Evolutionary conservation across 2,888 invertebrate genomes (phyloP), one percentile per base, ranked within the genome.

Genomic region (Macaria liturata): DNA sequence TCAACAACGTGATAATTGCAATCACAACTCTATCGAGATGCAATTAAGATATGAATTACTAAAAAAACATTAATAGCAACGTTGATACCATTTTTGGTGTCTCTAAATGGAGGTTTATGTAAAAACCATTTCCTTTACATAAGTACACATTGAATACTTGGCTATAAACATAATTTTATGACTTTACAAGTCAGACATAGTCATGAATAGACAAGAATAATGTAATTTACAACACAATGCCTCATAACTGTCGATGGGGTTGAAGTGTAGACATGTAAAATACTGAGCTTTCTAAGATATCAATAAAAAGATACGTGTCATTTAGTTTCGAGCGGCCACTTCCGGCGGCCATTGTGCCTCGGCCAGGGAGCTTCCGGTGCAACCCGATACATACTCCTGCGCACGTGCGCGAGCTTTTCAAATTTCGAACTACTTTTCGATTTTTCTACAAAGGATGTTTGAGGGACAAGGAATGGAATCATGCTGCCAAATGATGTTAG

Each of bases 221-320:
- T 52, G 46, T 42, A 52, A 48, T 55, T 50, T 37, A 45, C 32
- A 48, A 59, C 43, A 64, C 67, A 66, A 60, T 47, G 49, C 57
- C 52, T 56, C 55, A 58, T 67, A 78, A 78, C 72, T 78, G 80
- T 81, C 83, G 78, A 80, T 81, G 74, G 76, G 71, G 74, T 67
- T 79, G 74, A 77, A 86, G 84, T 85, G 83, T 83, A 74, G 85
- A 85, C 82, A 83, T 81, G 84, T 81, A 87, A 85, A 88, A 86
- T 89, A 89, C 87, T 83, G 85, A 80, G 83, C 86, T 88, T 90
- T 89, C 87, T 85, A 80, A 85, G 86, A 87, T 89, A 88, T 88
- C 89, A 84, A 90, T 90, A 88, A 88, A 90, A 88, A 86, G 90
- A 91, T 91, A 91, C 86, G 91, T 91, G 90, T 88, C 89, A 83